Evolutionary conservation across 2,113 vertebrate genomes (phyloP).

Genomic region (Xyliphius kryptos): DNA sequence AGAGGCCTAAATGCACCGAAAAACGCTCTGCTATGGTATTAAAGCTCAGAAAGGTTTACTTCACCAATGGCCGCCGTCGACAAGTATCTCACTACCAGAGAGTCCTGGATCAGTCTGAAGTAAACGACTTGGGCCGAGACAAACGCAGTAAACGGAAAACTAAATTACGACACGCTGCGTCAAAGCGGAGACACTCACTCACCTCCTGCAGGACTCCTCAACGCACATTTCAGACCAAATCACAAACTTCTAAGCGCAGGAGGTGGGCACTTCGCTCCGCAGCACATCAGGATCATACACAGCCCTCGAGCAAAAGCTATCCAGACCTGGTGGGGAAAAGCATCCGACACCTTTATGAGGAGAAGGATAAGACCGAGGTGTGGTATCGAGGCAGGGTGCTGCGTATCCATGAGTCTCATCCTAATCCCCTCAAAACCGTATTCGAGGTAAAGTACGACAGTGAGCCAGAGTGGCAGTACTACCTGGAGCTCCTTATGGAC

Average conservation of each 20-base stretch:
- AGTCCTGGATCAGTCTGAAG: conserved; percentile 36
- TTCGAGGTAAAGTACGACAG: conserved; percentile 73
- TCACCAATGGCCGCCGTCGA: conserved; percentile 30
- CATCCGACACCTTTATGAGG: conserved; percentile 73
- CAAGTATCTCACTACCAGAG: conserved; percentile 50
- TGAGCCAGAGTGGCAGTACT: conserved; percentile 73
- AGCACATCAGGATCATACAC: conserved; percentile 43
- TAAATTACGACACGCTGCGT: too few relatives aligned
- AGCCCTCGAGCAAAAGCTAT: conserved; percentile 50
- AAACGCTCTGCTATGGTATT: conserved; percentile 55
- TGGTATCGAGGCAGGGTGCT: conserved; percentile 69
- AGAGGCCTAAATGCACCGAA: conserved; percentile 25
- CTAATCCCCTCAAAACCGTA: conserved; percentile 64
- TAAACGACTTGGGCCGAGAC: not conserved
- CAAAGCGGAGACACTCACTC: too few relatives aligned
- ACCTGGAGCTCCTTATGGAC: conserved; percentile 68
- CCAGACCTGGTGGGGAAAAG: conserved; percentile 73
- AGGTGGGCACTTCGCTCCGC: conserved; percentile 62
- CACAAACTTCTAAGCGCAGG: conserved; percentile 45
- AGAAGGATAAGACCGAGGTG: conserved; percentile 70
- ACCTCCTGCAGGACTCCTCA: too few relatives aligned
- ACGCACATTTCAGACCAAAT: too few relatives aligned
- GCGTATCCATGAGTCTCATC: conserved; percentile 54
- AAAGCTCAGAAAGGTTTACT: conserved; percentile 57
- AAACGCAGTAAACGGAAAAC: too few relatives aligned